Evolutionary conservation across 2,113 vertebrate genomes (phyloP).

Genomic region (Sciurus niger): DNA sequence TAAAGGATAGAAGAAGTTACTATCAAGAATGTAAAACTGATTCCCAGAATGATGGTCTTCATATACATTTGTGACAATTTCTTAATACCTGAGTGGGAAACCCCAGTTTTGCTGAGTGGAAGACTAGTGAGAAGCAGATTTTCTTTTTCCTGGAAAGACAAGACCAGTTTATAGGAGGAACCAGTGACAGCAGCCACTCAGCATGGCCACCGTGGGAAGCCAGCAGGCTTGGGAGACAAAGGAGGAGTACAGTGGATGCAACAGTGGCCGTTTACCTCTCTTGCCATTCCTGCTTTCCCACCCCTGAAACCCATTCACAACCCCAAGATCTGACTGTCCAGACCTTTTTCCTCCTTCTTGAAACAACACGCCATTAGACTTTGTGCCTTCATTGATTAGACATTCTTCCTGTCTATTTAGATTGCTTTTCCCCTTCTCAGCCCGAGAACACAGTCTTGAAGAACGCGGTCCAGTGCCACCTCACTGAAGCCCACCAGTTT

Average conservation of each 20-base stretch:
- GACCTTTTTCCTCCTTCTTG: background rate
- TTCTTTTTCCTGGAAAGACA: conserved; percentile 80
- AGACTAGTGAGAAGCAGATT: conserved; percentile 41
- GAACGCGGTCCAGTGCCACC: background rate
- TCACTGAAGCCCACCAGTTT: background rate
- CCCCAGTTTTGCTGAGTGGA: background rate
- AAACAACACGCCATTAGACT: background rate
- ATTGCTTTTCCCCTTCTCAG: background rate
- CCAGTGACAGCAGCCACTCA: background rate
- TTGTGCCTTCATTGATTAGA: background rate
- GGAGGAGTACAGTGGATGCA: background rate
- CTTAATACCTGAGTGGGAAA: conserved; percentile 53
- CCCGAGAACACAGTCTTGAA: too few relatives aligned
- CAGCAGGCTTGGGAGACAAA: background rate
- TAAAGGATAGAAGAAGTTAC: conserved; percentile 29
- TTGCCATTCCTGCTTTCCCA: background rate
- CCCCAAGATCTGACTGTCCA: background rate
- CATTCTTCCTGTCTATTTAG: background rate
- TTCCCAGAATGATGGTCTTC: background rate
- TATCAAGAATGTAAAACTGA: background rate
- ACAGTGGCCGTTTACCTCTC: background rate
- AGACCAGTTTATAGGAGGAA: conserved; percentile 31
- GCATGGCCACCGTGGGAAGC: background rate
- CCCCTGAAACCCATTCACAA: background rate
- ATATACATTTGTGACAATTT: conserved; percentile 31